Evolutionary conservation across 2,888 invertebrate species (phyloP).

Genomic region (Yponomeuta malinellus): DNA sequence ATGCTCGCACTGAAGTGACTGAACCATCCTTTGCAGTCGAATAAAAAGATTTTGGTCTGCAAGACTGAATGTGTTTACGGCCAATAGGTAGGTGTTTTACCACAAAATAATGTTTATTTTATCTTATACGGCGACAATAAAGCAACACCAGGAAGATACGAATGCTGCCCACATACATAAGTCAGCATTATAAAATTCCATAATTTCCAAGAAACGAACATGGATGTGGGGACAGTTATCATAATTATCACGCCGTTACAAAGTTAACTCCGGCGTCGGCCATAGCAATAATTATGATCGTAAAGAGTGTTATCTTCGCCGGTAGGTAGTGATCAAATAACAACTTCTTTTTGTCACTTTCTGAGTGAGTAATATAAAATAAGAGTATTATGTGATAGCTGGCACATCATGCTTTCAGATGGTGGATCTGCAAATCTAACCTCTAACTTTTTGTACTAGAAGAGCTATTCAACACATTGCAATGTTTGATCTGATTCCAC

Average conservation of each 20-base stretch:
- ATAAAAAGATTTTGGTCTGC: too few species aligned
- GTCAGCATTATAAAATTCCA: conserved; percentile 14
- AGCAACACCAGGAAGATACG: not conserved
- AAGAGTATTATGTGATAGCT: too few species aligned
- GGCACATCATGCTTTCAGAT: too few species aligned
- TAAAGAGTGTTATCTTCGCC: conserved; percentile 60
- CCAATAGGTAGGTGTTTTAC: not conserved
- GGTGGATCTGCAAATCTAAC: too few species aligned
- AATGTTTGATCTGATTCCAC: too few species aligned
- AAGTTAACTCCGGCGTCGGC: conserved; percentile 41
- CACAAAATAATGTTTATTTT: not conserved
- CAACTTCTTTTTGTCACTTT: conserved; percentile 51
- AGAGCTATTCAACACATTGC: too few species aligned
- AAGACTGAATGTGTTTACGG: not conserved
- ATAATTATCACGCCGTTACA: conserved; percentile 61
- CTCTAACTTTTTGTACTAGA: too few species aligned
- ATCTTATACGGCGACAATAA: not conserved
- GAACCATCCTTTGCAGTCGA: too few species aligned
- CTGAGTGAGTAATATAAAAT: too few species aligned
- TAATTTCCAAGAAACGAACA: conserved; percentile 40
- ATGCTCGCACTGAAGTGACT: too few species aligned
- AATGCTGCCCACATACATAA: not conserved
- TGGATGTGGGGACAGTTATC: conserved; percentile 50
- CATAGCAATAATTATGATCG: conserved; percentile 64
- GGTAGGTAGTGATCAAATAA: conserved; percentile 66